Evolutionary conservation across 2,888 invertebrate genomes (phyloP), one percentile per base, ranked within the genome.

Genomic region (Tetramorium bicarinatum): DNA sequence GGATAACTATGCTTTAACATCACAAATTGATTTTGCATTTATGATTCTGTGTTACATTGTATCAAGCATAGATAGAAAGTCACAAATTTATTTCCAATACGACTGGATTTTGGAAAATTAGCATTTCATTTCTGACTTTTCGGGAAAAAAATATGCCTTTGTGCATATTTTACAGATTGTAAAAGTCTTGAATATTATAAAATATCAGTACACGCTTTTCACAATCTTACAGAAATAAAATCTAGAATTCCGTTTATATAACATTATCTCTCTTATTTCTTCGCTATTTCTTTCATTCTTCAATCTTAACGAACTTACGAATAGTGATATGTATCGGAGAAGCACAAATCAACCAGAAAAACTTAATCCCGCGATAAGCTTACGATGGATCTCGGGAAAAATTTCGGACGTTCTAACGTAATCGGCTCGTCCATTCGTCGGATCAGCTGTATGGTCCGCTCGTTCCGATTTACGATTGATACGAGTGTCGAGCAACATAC

Each of bases 391-490:
- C n/a, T 52, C 52, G 77, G 15, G 13, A 29, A 79, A 79, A 79
- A 47, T 74, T 79, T 56, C 25, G 34, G 15, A 29, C 29, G 6
- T 56, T 67, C 54, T 29, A 29, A 77, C 71, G 74, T 59, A 72
- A 79, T 79, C 77, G 52, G 54, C 69, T 54, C 67, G 67, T 80
- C 52, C 66, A 38, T 13, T 47, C 59, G n/a, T 8, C 56, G 41
- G 54, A 47, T 41, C 13, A 49, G 29, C 62, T 29, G 49, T 83
- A 83, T 61, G 72, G 76, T 82, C 62, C 75, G 83, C 29, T 85
- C 80, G 84, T 85, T 86, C 75, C 86, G 80, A 89, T 87, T 86
- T 81, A 87, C 89, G 90, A 91, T 92, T 91, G 92, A 92, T 92
- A 92, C 85, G 86, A 66, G 83, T 87, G 84, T 87, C 87, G 84